These are phyloP conservation scores for Pyrochroa serraticornis DNA, from an alignment of 2,888 invertebrate genomes.

Conservation along the genomic window DNA sequence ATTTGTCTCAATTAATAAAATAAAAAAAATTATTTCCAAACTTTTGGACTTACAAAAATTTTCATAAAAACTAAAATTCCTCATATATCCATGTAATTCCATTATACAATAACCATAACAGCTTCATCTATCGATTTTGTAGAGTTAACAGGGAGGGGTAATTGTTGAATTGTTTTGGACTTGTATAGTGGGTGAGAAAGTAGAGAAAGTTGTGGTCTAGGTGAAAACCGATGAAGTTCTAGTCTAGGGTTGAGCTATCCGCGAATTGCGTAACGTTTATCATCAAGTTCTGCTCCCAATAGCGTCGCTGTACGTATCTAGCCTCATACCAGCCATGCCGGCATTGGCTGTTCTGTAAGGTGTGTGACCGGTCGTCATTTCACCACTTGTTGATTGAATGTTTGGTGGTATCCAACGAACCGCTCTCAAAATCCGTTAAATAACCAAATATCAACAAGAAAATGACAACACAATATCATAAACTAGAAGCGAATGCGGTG, in stretches of 20 bases:
- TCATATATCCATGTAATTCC: too few relatives aligned
- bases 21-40: too few relatives aligned
- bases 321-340: conserved; percentile 11
- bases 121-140: too few relatives aligned
- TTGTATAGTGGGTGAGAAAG: too few relatives aligned
- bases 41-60: too few relatives aligned
- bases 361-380: conserved; percentile 23
- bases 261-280: conserved; percentile 25
- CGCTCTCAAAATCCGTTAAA: background rate
- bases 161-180: too few relatives aligned
- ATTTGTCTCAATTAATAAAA: too few relatives aligned
- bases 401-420: conserved; percentile 2
- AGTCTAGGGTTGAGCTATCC: background rate
- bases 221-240: background rate
- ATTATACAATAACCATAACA: too few relatives aligned
- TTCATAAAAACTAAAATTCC: too few relatives aligned
- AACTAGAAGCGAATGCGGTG: conserved; percentile 69
- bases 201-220: too few relatives aligned
- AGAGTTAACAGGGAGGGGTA: too few relatives aligned
- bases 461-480: conserved; percentile 67
- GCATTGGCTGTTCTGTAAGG: conserved; percentile 26
- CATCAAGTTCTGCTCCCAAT: conserved; percentile 29
- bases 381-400: conserved; percentile 28
- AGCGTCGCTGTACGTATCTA: conserved; percentile 24
- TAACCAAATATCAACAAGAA: background rate